These are phyloP conservation scores for Sylvicapra grimmia DNA, from an alignment of 2,113 vertebrate species.

Conservation along the genomic window DNA sequence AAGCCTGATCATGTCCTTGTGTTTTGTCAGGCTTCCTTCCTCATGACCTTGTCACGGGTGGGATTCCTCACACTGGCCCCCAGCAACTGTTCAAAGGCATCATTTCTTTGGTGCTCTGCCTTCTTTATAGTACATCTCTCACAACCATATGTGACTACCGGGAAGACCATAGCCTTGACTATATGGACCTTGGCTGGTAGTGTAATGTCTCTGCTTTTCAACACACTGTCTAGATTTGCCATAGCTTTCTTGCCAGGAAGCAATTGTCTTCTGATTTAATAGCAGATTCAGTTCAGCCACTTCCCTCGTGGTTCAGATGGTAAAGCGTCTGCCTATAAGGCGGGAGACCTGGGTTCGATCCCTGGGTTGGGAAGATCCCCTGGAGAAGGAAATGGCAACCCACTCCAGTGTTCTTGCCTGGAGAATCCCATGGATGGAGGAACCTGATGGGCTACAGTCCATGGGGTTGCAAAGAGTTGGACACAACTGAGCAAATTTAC, in stretches of 20 bases:
- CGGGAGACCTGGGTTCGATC: accelerated
- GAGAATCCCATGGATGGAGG: too few relatives aligned
- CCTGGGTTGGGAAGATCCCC: too few relatives aligned
- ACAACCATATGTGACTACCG: neutral
- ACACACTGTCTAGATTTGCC: neutral
- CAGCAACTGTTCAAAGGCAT: neutral
- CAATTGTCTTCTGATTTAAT: neutral
- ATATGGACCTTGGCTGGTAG: neutral
- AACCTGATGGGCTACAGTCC: too few relatives aligned
- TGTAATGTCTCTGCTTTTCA: neutral
- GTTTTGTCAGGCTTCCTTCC: too few relatives aligned
- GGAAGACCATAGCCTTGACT: neutral
- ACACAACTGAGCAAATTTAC: accelerated
- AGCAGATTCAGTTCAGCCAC: neutral
- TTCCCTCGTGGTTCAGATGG: accelerated
- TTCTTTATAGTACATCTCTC: neutral
- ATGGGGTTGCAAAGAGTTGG: too few relatives aligned
- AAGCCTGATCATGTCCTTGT: too few relatives aligned
- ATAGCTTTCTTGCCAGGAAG: neutral
- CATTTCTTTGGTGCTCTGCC: neutral
- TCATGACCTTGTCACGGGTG: too few relatives aligned
- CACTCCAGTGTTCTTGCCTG: too few relatives aligned
- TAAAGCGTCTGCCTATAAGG: too few relatives aligned
- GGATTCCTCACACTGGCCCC: too few relatives aligned
- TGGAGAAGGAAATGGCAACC: too few relatives aligned